Evolutionary conservation across 2,888 invertebrate genomes (phyloP).

Genomic region (Papilio gigon): DNA sequence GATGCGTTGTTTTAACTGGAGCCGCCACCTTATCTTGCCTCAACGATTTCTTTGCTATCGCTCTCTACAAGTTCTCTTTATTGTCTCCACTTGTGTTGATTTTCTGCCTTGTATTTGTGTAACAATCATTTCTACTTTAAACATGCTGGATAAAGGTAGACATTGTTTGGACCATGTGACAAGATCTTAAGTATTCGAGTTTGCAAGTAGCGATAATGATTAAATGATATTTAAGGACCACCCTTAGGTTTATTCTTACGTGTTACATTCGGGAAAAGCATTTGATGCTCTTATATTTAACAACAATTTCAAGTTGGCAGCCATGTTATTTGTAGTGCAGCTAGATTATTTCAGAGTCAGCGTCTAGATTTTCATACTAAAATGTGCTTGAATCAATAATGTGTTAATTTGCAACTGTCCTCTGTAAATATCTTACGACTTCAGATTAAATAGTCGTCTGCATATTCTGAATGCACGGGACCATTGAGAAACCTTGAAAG

Average conservation of each 20-base stretch:
- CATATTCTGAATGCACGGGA: constrained; percentile 41
- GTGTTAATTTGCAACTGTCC: constrained; percentile 36
- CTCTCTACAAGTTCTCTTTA: constrained; percentile 16
- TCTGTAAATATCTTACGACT: constrained; percentile 24
- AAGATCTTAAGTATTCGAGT: neutral
- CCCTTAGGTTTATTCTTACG: no score
- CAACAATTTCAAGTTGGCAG: no score
- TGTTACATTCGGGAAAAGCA: no score
- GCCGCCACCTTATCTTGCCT: constrained; percentile 17
- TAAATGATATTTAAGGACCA: neutral
- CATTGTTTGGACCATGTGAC: neutral
- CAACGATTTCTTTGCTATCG: constrained; percentile 22
- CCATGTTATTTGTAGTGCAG: neutral
- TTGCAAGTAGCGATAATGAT: neutral
- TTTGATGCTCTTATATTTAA: no score
- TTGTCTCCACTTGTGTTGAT: constrained; percentile 14
- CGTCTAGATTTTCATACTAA: neutral
- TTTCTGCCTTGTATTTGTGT: neutral
- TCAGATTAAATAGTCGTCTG: constrained; percentile 42
- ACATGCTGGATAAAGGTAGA: neutral
- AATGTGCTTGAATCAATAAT: constrained; percentile 22
- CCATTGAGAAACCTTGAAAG: constrained; percentile 43
- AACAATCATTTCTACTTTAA: neutral
- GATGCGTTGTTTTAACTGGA: constrained; percentile 37
- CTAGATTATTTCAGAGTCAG: neutral